Conservation (phyloP, 1,140 invertebrate genomes). For the Amphibalanus amphitrite region DNA sequence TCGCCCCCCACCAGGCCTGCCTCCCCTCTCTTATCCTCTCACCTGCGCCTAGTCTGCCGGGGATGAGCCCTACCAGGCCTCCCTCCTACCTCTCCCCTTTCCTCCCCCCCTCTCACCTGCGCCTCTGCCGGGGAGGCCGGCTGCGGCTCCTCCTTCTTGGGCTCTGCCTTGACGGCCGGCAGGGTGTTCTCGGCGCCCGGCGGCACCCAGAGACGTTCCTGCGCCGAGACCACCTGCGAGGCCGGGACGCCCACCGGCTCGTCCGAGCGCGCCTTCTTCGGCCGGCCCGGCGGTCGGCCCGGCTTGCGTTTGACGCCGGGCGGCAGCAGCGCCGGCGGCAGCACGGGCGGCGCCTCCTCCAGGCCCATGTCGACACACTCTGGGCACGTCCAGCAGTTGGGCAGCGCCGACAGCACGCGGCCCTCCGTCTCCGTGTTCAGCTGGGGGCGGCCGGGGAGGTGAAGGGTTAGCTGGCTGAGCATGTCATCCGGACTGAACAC, state of each 20-base stretch:
- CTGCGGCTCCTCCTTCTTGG: background rate
- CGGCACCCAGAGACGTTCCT: background rate
- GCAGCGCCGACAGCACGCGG: constrained; percentile 77
- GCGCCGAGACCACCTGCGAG: background rate
- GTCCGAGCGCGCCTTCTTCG: background rate
- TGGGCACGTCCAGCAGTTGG: constrained; percentile 94
- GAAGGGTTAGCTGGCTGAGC: no score
- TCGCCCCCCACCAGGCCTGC: no score
- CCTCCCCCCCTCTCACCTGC: background rate
- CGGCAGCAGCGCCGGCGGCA: background rate
- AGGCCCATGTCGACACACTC: constrained; percentile 69
- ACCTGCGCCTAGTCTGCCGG: no score
- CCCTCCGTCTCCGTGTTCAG: constrained; percentile 28
- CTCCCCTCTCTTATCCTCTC: no score
- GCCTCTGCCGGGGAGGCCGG: background rate
- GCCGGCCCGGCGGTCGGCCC: constrained; percentile 5
- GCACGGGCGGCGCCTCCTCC: constrained; percentile 35
- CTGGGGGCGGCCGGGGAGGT: background rate
- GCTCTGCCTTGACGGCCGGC: background rate
- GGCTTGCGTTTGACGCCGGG: constrained; percentile 4
- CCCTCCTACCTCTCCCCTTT: no score
- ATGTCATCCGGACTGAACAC: no score
- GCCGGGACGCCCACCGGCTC: background rate
- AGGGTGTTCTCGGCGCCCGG: no score
- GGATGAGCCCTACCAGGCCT: no score